A percentile compares a stretch with the other conserved stretches of the same genome.
Conservation (phyloP, 1,140 invertebrate species). For the Drosophila bocki region DNA sequence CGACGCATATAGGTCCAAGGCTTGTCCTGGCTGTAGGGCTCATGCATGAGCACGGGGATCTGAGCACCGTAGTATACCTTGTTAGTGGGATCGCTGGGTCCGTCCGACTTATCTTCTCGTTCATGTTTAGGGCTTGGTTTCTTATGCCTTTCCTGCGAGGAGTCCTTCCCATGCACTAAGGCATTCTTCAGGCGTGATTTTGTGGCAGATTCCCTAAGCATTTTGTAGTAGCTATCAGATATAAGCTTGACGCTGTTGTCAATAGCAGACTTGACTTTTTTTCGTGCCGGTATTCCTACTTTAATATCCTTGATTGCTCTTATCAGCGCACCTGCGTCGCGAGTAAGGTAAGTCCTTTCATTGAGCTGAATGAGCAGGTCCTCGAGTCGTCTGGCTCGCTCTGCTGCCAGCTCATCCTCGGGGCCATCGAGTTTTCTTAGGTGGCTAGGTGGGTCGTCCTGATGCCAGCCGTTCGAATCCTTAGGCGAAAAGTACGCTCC, state of each 20-base stretch:
- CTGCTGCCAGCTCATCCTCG: not conserved
- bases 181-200: too few species aligned
- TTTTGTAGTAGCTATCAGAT: conserved; percentile 2
- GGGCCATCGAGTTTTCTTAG: not conserved
- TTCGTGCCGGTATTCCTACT: not conserved
- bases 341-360: conserved; percentile 4
- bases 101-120: not conserved
- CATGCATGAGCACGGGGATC: conserved; percentile 36
- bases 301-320: not conserved
- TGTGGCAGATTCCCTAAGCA: not conserved
- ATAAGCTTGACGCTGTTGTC: not conserved
- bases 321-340: not conserved
- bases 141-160: not conserved
- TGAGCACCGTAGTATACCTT: conserved; percentile 20
- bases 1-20: conserved; percentile 50
- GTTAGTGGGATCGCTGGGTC: too few species aligned
- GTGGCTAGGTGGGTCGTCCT: too few species aligned
- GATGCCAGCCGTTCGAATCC: too few species aligned
- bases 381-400: not conserved
- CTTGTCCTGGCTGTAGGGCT: conserved; percentile 30
- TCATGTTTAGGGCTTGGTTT: not conserved
- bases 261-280: too few species aligned
- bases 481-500: not conserved
- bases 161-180: not conserved
- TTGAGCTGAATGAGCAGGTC: not conserved